Base-by-base conservation (phyloP, 2,113 vertebrate genomes). In the Dasyornis broadbenti region DNA sequence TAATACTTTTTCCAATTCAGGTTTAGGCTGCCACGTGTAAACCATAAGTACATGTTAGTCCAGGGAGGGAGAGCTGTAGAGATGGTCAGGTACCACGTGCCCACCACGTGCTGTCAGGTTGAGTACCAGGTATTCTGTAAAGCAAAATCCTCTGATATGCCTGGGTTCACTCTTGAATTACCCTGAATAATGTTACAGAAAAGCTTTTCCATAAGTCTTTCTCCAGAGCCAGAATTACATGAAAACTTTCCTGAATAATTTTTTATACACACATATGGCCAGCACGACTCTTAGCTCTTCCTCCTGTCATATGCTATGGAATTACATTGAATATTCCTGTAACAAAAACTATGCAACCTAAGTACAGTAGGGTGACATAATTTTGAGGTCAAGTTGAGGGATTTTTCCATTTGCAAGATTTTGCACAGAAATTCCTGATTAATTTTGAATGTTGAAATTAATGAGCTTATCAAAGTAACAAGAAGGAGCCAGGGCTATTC, bases 11-110 rank as follows among this genome's bases (percentile, higher is more conserved):
- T 47, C 23, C 28, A 83, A 7, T 39, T 89, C 71, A 64, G 26
- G 19, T 66, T 78, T 70, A 72, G 60, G 50, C 30, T 66, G 16
- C 5, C 22, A 57, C 3, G 1, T 53, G n/a, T 64, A 76, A 73
- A 60, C 21, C 30, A 21, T 5, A 86, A 1, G 0, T 27, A 30
- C 22, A 24, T 0, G 0, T 49, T 27, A 40, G 53, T n/a, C 47
- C 39, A 40, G 44, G 56, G 27, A 94, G 33, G 14, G 30, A 81
- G n/a, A 70, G 45, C 20, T 78, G 18, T 5, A 77, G 42, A 19
- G 39, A 75, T 4, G 24, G 23, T 42, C 33, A 60, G 35, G 45
- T 72, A 78, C 22, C 26, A 54, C 68, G 22, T 31, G 13, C 13
- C 15, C 45, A 72, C 6, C 35, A 70, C 31, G 4, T 22, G 7